Percentiles rank a stretch among this genome's conserved stretches.
These are phyloP conservation scores for Serilophus lunatus DNA, from an alignment of 2,113 vertebrate species.

Conservation along the genomic window DNA sequence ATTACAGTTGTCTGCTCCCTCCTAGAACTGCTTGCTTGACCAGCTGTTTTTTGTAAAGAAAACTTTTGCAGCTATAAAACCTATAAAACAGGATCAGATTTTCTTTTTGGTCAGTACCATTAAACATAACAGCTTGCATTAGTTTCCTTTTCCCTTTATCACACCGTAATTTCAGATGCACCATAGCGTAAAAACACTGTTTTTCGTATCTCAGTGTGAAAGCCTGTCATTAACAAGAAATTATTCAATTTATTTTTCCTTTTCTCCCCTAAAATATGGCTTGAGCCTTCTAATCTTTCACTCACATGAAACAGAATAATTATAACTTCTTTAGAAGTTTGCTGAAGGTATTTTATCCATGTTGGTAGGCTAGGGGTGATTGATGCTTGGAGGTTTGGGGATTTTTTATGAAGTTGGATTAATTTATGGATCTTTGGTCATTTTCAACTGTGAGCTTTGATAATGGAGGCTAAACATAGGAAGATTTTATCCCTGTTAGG, in stretches of 20 bases:
- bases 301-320: neutral
- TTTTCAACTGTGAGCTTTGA: neutral
- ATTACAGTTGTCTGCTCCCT: neutral
- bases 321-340: neutral
- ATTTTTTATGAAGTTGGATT: neutral
- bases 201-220: conserved; percentile 3
- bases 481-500: neutral
- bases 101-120: neutral
- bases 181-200: neutral
- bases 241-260: conserved; percentile 9
- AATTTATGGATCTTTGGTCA: conserved; percentile 2
- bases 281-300: neutral
- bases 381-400: neutral
- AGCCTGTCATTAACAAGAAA: neutral
- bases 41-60: neutral
- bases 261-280: neutral
- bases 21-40: neutral
- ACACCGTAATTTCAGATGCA: neutral
- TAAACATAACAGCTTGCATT: neutral
- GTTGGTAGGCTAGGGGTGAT: neutral
- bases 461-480: neutral
- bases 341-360: neutral
- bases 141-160: neutral
- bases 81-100: neutral
- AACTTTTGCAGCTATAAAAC: neutral